Conservation (phyloP, 2,888 invertebrate genomes). For the Epinotia nisella region DNA sequence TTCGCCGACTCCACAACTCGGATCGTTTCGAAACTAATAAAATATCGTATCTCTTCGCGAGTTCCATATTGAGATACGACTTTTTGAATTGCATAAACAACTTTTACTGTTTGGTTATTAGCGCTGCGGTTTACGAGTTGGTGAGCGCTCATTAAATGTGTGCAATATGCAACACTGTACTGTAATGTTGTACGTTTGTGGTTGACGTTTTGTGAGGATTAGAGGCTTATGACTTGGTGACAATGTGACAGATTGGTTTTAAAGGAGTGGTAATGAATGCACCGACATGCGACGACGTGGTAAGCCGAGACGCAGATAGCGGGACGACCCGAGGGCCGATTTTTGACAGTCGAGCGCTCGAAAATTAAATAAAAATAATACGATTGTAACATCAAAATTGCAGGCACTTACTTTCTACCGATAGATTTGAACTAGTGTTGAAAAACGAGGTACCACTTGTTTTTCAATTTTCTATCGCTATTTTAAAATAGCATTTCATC, state of each 20-base stretch:
- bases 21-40: background rate
- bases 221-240: background rate
- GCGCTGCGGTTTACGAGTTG: background rate
- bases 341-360: too few species aligned
- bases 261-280: too few species aligned
- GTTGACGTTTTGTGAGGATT: background rate
- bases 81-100: background rate
- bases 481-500: too few species aligned
- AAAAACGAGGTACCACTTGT: too few species aligned
- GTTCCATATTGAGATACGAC: background rate
- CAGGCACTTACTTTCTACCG: too few species aligned
- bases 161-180: slow-evolving; percentile 1
- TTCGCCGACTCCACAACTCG: slow-evolving; percentile 4
- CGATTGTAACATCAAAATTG: too few species aligned
- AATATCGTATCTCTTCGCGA: background rate
- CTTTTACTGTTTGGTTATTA: background rate
- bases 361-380: too few species aligned
- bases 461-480: too few species aligned
- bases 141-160: background rate
- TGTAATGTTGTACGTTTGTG: background rate
- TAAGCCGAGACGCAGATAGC: too few species aligned
- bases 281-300: too few species aligned
- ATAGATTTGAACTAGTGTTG: too few species aligned
- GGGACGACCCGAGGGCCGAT: too few species aligned
- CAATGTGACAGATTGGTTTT: background rate